phyloP scores from a whole-genome alignment of 2,888 invertebrate genomes.

The Ernsta delagoae region DNA sequence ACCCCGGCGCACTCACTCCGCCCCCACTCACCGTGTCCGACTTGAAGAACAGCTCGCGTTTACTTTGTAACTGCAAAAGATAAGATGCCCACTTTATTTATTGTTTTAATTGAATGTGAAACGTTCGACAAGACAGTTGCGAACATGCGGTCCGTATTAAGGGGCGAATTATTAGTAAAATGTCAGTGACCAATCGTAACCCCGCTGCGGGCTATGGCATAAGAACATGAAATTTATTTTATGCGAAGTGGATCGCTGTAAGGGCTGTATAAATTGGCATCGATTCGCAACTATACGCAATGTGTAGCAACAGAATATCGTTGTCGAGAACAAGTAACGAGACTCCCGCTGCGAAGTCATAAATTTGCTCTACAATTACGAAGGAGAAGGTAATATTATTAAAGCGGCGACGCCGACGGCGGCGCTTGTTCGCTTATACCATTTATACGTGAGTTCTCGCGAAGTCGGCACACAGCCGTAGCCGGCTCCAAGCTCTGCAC shows the following conservation, averaged over 20 bases:
- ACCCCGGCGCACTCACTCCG: conserved; percentile 48
- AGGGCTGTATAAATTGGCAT: conserved; percentile 20
- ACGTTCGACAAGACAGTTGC: too few relatives aligned
- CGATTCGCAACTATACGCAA: conserved; percentile 19
- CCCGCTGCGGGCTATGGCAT: too few relatives aligned
- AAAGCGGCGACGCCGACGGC: conserved; percentile 31
- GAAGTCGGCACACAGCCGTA: conserved; percentile 56
- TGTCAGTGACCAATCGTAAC: too few relatives aligned
- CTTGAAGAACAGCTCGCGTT: conserved; percentile 95
- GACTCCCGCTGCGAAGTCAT: conserved; percentile 55
- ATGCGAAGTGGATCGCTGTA: conserved; percentile 9
- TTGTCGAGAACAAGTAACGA: conserved; percentile 48
- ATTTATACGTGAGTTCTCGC: conserved; percentile 41
- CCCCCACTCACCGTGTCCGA: conserved; percentile 84
- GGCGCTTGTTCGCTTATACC: conserved; percentile 29
- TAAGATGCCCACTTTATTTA: conserved; percentile 21
- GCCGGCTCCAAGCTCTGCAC: conserved; percentile 60
- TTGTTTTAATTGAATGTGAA: too few relatives aligned
- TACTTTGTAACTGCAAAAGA: conserved; percentile 89
- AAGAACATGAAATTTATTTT: conserved; percentile 18
- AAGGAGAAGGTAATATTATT: conserved; percentile 38
- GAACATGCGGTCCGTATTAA: too few relatives aligned
- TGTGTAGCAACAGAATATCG: conserved; percentile 34
- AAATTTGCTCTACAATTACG: conserved; percentile 49
- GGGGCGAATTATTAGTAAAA: too few relatives aligned